Evolutionary conservation across 2,113 vertebrate genomes (phyloP), one percentile per base, ranked within the genome.

Genomic region (Ammodytes marinus): DNA sequence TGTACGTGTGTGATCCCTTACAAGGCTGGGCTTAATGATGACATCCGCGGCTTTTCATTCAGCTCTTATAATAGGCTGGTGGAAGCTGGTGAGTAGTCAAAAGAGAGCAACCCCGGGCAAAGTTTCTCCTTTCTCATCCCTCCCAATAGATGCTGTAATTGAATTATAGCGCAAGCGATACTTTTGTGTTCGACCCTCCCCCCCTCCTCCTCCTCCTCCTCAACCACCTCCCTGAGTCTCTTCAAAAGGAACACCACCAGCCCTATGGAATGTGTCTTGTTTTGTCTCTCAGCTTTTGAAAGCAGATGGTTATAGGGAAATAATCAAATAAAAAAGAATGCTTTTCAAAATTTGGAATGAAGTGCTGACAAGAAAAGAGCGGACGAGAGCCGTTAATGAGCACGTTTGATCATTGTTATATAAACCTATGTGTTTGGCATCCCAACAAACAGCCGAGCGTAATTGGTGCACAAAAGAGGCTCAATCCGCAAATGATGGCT

Each of bases 11-110:
- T 74, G 78, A 86, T 91, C 77, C 69, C 78, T 89, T 76, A 63
- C 70, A 68, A 27, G 27, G 80, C 72, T 64, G 59, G 0, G 59
- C 69, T 91, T 94, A 94, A 95, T 94, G 90, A 94, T 92, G 92
- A 89, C 83, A 91, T 85, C 87, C 80, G 75, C 80, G 59, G 72
- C 52, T 85, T 82, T 79, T 65, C 39, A 78, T 86, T 71, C 77
- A 67, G 35, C 65, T 64, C 58, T 42, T 46, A 81, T 87, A 77
- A 85, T 54, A 67, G 69, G 77, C 78, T 77, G 81, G 49, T 55
- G 84, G 69, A 60, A 67, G 77, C 60, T 59, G 78, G 43, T 57
- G 79, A 37, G 65, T 57, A 74, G 79, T 84, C 63, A 80, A 82
- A 86, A 68, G 70, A 69, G 55, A 74, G 17, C 40, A 54, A 89